phyloP scores from a whole-genome alignment of 2,113 vertebrate genomes.

The Ammodytes marinus region DNA sequence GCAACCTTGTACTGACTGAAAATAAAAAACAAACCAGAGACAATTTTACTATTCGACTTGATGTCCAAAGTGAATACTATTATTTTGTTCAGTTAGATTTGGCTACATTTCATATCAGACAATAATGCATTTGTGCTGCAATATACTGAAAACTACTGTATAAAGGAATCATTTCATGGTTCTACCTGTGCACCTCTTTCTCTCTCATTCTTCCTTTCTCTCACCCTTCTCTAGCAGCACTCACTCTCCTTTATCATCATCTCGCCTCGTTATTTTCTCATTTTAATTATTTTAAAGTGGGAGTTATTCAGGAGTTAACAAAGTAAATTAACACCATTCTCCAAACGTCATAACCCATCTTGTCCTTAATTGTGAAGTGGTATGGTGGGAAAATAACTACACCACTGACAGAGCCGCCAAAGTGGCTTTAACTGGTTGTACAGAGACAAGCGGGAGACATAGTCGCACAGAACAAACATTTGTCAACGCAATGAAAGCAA shows the following conservation, averaged over 20 bases:
- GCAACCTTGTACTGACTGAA: neutral
- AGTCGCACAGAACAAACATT: conserved; percentile 5
- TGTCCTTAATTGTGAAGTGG: neutral
- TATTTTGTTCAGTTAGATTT: neutral
- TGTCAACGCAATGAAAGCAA: neutral
- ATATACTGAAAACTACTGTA: neutral
- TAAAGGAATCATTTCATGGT: neutral
- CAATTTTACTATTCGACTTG: no score
- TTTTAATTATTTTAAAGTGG: neutral
- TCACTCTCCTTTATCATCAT: neutral
- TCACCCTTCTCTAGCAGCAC: no score
- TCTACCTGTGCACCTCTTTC: neutral
- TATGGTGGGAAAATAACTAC: neutral
- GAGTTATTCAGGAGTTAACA: neutral
- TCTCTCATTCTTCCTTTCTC: neutral
- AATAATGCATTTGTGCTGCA: neutral
- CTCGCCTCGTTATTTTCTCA: conserved; percentile 10
- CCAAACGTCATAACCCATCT: neutral
- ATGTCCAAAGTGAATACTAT: neutral
- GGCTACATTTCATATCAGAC: neutral
- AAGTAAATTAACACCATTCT: neutral
- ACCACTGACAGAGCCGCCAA: neutral
- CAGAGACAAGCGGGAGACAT: neutral
- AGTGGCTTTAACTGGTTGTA: neutral
- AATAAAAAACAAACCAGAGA: no score